Base-by-base conservation (phyloP, 2,888 invertebrate genomes). In the Ganaspis brasiliensis region DNA sequence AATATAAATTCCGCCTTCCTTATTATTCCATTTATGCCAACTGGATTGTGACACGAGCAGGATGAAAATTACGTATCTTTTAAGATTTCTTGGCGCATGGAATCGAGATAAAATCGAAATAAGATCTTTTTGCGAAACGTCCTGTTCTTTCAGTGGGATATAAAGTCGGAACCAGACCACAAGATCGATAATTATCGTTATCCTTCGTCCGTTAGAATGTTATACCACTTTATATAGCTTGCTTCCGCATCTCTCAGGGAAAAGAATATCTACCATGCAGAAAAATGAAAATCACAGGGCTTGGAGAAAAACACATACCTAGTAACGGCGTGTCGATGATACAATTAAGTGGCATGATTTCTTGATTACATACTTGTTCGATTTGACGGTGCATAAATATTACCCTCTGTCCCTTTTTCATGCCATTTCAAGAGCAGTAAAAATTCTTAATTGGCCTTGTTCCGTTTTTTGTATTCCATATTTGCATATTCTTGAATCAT, bases 141-240 rank as follows among this genome's bases (percentile, higher is more conserved):
- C 24, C 67, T 24, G 63, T 40, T 56, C 55, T 24, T 26, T 21
- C 24, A 45, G 40, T n/a, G 21, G 37, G 1, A 49, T 12, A 63
- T 63, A 63, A 63, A 40, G 37, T 63, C 24, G 24, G 26, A 67
- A 45, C 67, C 21, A 67, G 67, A 67, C 24, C 45, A 67, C n/a
- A 24, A 45, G 40, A 67, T 67, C 45, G 67, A 40, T 67, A 67
- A 67, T 67, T 67, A 67, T 67, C 67, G 67, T 67, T 67, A 67
- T 67, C 67, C 67, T 67, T 67, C 67, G 9, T 67, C 67, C 67
- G 67, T 45, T 63, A 63, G 35, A 63, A 63, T 63, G 19, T 35
- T 67, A 40, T 24, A n/a, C 37, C 37, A 63, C 63, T 21, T 63
- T 40, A 63, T 40, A 63, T 14, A 37, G 12, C 37, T 40, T 40